Evolutionary conservation across 2,113 vertebrate genomes (phyloP), one percentile per base, ranked within the genome.

Genomic region (Candoia aspera): DNA sequence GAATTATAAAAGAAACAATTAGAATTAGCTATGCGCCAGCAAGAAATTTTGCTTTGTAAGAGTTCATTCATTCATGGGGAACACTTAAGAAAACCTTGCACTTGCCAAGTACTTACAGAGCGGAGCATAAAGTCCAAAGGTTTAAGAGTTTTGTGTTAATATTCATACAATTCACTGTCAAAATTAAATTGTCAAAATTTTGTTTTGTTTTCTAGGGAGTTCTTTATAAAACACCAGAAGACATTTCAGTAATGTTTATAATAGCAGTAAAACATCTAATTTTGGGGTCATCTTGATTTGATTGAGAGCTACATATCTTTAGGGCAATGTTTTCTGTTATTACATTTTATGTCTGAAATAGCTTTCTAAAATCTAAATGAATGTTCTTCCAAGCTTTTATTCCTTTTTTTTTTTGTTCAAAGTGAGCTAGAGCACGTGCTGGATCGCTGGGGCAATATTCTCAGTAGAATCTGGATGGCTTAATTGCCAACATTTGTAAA

Each of bases 401-500:
- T 13, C 33, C 33, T 88, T 84, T 26, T 11, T 84, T 26, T 11
- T 58, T 91, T 86, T 17, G 0, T 13, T 49, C 46, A 42, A 87
- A 60, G 9, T 0, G 1, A 37, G 55, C 29, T 6, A 88, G 68
- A 17, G 37, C 37, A 29, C 37, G 24, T 11, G 37, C 49, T 42
- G 64, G 83, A 57, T 64, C 42, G 54, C 57, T 58, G 46, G 73
- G 42, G 86, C 54, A 90, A 84, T 62, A 29, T 3, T 90, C 0
- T 1, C 1, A 0, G 0, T 90, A 64, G 92, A 91, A 57, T 33
- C 0, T 53, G 90, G 64, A 24, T 79, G 87, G 83, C 84, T 94
- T 89, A 93, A 89, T 91, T 87, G 83, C 55, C 64, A 85, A 26
- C 19, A 1, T 88, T 92, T 86, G 58, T 85, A 54, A 91, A 92